These are phyloP conservation scores for Coccyzus lansbergi DNA, from an alignment of 2,797 vertebrate species.

Conservation along the genomic window DNA sequence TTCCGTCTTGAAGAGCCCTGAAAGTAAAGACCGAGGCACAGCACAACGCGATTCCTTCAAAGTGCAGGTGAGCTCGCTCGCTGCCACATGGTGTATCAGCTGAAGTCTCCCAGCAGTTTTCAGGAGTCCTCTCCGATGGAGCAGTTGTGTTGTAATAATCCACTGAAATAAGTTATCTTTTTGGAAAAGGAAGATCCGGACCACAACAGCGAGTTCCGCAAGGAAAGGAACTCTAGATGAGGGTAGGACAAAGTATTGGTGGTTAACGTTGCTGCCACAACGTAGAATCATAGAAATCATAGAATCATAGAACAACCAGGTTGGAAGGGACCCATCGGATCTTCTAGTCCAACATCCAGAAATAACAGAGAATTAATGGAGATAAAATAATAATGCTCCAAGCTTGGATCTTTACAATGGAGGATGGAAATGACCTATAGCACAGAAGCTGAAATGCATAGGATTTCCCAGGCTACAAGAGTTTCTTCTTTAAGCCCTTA, in stretches of 20 bases:
- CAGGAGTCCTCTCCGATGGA: neutral
- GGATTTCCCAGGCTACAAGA: neutral
- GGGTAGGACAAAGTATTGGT: neutral
- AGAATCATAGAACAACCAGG: too few species aligned
- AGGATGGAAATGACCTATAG: neutral
- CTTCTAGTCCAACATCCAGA: too few species aligned
- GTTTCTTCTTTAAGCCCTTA: conserved; percentile 24
- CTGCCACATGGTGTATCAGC: neutral
- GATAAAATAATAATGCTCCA: neutral
- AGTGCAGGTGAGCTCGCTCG: neutral
- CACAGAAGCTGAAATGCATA: neutral
- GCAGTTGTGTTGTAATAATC: neutral
- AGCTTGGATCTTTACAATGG: neutral
- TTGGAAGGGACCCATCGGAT: too few species aligned
- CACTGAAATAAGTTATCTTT: conserved; percentile 10
- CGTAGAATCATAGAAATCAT: too few species aligned
- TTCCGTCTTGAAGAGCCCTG: neutral
- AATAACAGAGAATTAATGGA: neutral
- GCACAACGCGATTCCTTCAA: neutral
- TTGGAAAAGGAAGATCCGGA: conserved; percentile 1
- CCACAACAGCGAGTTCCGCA: neutral
- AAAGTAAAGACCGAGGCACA: neutral
- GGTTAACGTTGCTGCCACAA: neutral
- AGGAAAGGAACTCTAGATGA: neutral
- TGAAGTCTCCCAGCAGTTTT: conserved; percentile 7